Evolutionary conservation across 2,113 vertebrate species (phyloP).

Genomic region (Burhinus oedicnemus): DNA sequence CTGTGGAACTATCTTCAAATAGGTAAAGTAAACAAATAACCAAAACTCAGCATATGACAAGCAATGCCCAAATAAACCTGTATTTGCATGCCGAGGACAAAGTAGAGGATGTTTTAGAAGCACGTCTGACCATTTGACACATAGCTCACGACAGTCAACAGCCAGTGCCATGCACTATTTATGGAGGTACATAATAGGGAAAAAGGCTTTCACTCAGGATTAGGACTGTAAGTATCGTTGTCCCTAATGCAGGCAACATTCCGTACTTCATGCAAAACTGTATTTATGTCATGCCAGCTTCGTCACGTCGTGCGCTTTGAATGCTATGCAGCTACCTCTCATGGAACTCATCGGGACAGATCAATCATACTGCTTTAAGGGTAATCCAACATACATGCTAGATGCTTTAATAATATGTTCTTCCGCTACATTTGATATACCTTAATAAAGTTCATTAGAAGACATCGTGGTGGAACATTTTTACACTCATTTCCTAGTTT

Average conservation of each 20-base stretch:
- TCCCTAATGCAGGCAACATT: neutral
- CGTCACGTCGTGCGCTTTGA: neutral
- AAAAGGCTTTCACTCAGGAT: conserved; percentile 17
- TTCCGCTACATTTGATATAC: neutral
- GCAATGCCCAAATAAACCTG: neutral
- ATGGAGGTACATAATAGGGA: conserved; percentile 28
- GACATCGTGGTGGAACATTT: neutral
- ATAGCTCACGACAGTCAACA: neutral
- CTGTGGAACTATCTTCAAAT: neutral
- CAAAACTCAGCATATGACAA: neutral
- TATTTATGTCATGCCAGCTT: conserved; percentile 51
- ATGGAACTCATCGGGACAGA: neutral
- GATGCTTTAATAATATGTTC: neutral
- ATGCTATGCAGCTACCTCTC: neutral
- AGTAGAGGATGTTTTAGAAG: conserved; percentile 3
- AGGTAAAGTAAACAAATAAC: neutral
- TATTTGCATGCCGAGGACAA: neutral
- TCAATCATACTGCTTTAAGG: neutral
- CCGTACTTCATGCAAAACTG: neutral
- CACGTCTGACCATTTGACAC: conserved; percentile 18
- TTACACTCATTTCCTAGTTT: neutral
- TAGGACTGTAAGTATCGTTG: neutral
- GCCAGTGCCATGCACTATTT: conserved; percentile 54
- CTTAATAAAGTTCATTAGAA: neutral
- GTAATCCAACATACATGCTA: neutral